Percentiles rank a stretch among this genome's conserved stretches.
Evolutionary conservation across 2,113 vertebrate species (phyloP).

Genomic region (Hyperoodon ampullatus): DNA sequence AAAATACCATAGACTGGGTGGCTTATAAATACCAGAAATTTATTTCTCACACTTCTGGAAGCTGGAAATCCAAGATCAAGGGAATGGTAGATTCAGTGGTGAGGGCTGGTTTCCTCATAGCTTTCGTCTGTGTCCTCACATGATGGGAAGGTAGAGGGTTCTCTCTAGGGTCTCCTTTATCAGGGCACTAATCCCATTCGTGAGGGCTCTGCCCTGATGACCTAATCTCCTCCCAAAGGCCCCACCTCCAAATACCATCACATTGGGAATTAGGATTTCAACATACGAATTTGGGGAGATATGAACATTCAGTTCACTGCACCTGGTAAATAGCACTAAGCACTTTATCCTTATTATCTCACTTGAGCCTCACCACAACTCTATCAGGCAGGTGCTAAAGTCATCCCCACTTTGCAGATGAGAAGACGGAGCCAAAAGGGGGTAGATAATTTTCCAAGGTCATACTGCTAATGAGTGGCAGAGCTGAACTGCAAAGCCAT

Average conservation of each 20-base stretch:
- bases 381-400: accelerated
- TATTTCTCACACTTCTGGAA: background rate
- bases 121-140: background rate
- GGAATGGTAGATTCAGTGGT: no score
- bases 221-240: background rate
- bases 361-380: accelerated
- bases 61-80: background rate
- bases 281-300: background rate
- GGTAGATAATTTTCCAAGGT: background rate
- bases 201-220: background rate
- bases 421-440: background rate
- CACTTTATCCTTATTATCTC: background rate
- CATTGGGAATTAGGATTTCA: background rate
- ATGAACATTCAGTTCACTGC: no score
- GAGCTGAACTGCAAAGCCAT: background rate
- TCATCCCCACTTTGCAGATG: background rate
- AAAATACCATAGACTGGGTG: background rate
- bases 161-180: background rate
- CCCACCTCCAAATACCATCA: background rate
- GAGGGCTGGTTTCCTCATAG: background rate
- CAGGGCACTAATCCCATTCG: background rate
- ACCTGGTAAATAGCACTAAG: background rate
- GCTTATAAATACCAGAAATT: background rate
- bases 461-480: no score
- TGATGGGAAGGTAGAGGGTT: background rate